Evolutionary conservation across 2,888 invertebrate genomes (phyloP).

Genomic region (Amblyteles armatorius): DNA sequence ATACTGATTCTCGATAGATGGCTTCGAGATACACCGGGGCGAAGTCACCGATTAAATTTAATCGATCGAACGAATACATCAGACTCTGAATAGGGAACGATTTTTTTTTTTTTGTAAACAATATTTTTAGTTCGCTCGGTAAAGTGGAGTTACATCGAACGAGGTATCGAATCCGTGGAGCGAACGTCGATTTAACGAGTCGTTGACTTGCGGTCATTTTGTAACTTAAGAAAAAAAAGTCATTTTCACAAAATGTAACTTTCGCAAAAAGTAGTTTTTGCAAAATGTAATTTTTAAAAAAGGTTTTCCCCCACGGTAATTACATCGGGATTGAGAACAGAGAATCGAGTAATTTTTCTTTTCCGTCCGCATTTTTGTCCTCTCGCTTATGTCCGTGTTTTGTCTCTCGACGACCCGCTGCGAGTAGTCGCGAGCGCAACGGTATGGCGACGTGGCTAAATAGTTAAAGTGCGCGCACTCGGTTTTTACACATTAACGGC

Average conservation of each 20-base stretch:
- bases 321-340: too few species aligned
- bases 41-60: not conserved
- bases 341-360: too few species aligned
- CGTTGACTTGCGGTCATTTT: not conserved
- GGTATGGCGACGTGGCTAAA: slow-evolving; percentile 67
- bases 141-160: not conserved
- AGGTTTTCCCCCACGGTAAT: too few species aligned
- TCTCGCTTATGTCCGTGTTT: too few species aligned
- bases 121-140: not conserved
- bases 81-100: too few species aligned
- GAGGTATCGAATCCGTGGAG: not conserved
- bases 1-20: slow-evolving; percentile 11
- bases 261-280: too few species aligned
- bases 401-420: not conserved
- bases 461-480: slow-evolving; percentile 71
- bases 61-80: too few species aligned
- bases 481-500: slow-evolving; percentile 68
- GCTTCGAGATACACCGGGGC: not conserved
- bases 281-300: too few species aligned
- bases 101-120: too few species aligned
- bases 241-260: not conserved
- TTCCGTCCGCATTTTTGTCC: too few species aligned
- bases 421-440: slow-evolving; percentile 67
- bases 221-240: not conserved
- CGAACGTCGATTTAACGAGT: slow-evolving; percentile 3